Percentiles rank a stretch among this genome's conserved stretches.
Evolutionary conservation across 2,797 vertebrate species (phyloP).

Genomic region (Centroberyx gerrardi): DNA sequence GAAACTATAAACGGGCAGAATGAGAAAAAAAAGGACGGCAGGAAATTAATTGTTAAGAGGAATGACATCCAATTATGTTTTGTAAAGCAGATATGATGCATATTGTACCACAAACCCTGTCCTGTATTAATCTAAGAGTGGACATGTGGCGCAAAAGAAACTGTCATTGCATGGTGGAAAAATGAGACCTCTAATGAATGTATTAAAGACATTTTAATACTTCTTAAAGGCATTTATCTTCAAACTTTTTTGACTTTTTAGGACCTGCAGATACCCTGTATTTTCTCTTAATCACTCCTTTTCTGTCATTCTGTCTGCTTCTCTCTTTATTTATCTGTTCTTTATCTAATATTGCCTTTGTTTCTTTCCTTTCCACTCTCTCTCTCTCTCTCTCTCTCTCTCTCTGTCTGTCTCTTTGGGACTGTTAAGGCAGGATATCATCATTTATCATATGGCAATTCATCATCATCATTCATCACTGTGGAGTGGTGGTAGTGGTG

Average conservation of each 20-base stretch:
- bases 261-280: not conserved
- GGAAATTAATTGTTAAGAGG: conserved; percentile 13
- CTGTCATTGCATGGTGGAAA: not conserved
- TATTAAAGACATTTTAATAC: conserved; percentile 4
- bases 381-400: conserved; percentile 1
- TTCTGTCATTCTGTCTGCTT: not conserved
- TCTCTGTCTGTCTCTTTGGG: conserved; percentile 10
- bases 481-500: conserved; percentile 15
- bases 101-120: not conserved
- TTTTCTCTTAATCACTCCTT: not conserved
- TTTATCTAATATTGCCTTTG: conserved; percentile 37
- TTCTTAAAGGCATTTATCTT: conserved; percentile 19
- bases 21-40: too few relatives aligned
- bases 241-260: not conserved
- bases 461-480: conserved; percentile 55
- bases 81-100: conserved; percentile 14
- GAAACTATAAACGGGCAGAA: not conserved
- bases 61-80: not conserved
- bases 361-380: not conserved
- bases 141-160: not conserved
- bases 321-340: not conserved
- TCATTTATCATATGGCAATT: conserved; percentile 39
- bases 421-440: conserved; percentile 19
- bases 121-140: conserved; percentile 4
- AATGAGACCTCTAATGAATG: conserved; percentile 5